Evolutionary conservation across 2,888 invertebrate species (phyloP).

Genomic region (Macrosiphum euphorbiae): DNA sequence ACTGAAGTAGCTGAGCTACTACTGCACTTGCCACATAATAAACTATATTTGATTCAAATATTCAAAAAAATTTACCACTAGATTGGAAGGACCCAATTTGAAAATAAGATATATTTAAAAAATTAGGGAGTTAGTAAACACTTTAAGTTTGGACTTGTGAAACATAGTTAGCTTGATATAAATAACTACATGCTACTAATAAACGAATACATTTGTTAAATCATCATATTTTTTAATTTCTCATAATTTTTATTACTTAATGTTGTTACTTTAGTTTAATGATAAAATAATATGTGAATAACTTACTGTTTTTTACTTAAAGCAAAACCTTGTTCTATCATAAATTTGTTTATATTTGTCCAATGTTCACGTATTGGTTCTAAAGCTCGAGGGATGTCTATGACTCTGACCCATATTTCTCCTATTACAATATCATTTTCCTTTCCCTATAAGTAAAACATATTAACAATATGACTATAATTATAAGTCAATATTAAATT

Average conservation of each 20-base stretch:
- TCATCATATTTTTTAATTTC: background rate
- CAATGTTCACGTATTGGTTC: constrained; percentile 25
- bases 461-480: background rate
- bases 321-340: constrained; percentile 61
- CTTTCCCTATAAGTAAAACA: background rate
- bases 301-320: constrained; percentile 48
- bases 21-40: no score
- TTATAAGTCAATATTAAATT: background rate
- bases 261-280: background rate
- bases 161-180: background rate
- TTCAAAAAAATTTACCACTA: background rate
- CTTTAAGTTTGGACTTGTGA: background rate
- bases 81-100: background rate
- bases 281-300: background rate
- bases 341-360: constrained; percentile 45
- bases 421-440: background rate
- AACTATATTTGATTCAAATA: no score
- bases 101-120: background rate
- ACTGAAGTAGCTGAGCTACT: no score
- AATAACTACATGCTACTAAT: no score
- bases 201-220: background rate
- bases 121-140: background rate
- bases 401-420: constrained; percentile 49
- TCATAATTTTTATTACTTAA: background rate
- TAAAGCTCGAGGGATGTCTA: constrained; percentile 15